Conservation (phyloP, 1,140 invertebrate species). For the Halesus radiatus region DNA sequence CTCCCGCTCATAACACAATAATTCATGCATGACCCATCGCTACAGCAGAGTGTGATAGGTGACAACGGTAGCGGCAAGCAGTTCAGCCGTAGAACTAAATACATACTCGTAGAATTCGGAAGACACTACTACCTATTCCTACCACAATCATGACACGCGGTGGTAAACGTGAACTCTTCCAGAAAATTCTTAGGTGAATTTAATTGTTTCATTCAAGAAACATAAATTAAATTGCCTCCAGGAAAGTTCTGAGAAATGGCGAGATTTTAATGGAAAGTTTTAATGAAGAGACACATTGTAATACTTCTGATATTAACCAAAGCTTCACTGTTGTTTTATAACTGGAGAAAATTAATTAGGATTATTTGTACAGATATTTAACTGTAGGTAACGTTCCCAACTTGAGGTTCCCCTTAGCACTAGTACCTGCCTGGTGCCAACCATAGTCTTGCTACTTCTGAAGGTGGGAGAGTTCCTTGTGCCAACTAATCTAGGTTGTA, state of each 20-base stretch:
- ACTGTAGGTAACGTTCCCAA: background rate
- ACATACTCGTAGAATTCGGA: no score
- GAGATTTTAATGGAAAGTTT: slow-evolving; percentile 15
- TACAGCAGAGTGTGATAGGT: no score
- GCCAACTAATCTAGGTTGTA: no score
- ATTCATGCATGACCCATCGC: no score
- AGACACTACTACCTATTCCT: no score
- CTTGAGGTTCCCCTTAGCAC: no score
- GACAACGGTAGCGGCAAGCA: no score
- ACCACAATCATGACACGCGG: background rate
- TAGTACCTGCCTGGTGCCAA: no score
- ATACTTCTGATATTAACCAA: background rate
- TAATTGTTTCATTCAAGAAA: background rate
- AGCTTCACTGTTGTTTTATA: slow-evolving; percentile 14
- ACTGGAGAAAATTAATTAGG: slow-evolving; percentile 15
- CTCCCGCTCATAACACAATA: no score
- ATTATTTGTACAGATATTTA: slow-evolving; percentile 11
- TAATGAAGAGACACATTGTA: slow-evolving; percentile 23
- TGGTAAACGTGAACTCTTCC: background rate
- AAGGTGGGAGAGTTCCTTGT: no score
- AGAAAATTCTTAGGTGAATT: slow-evolving; percentile 1
- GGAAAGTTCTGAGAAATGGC: background rate
- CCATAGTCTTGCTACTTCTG: no score
- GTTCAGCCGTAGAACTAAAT: no score
- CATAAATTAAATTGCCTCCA: slow-evolving; percentile 5